These are phyloP conservation scores for Tetropium fuscum DNA, from an alignment of 2,888 invertebrate species.

Conservation along the genomic window DNA sequence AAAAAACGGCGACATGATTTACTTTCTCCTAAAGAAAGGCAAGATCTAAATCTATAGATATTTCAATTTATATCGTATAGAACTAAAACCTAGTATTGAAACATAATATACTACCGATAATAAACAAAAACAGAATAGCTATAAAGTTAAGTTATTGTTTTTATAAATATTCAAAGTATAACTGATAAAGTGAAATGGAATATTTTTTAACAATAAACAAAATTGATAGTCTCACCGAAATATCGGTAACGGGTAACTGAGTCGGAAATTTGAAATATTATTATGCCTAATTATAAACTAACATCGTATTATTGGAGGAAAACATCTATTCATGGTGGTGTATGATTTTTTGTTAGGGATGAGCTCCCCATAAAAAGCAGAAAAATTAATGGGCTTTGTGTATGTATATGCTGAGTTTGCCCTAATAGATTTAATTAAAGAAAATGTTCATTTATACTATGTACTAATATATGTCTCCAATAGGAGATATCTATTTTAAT, in stretches of 20 bases:
- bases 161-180: constrained; percentile 17
- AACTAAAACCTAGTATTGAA: too few species aligned
- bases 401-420: constrained; percentile 3
- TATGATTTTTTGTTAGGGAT: constrained; percentile 14
- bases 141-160: constrained; percentile 14
- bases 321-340: constrained; percentile 20
- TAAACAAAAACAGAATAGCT: not conserved
- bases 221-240: constrained; percentile 15
- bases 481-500: constrained; percentile 5
- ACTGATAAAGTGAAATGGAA: constrained; percentile 15
- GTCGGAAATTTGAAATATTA: constrained; percentile 16
- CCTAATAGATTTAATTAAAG: constrained; percentile 3
- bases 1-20: too few species aligned
- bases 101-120: too few species aligned
- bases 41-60: too few species aligned
- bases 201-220: constrained; percentile 11
- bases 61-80: too few species aligned
- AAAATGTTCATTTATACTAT: constrained; percentile 10
- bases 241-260: constrained; percentile 7
- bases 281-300: constrained; percentile 11
- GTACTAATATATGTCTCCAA: constrained; percentile 15
- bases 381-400: constrained; percentile 6
- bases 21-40: too few species aligned
- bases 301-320: constrained; percentile 17
- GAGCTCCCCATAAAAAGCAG: not conserved